phyloP scores from a whole-genome alignment of 1,140 invertebrate species.

The Pemphigus obesinymphae region DNA sequence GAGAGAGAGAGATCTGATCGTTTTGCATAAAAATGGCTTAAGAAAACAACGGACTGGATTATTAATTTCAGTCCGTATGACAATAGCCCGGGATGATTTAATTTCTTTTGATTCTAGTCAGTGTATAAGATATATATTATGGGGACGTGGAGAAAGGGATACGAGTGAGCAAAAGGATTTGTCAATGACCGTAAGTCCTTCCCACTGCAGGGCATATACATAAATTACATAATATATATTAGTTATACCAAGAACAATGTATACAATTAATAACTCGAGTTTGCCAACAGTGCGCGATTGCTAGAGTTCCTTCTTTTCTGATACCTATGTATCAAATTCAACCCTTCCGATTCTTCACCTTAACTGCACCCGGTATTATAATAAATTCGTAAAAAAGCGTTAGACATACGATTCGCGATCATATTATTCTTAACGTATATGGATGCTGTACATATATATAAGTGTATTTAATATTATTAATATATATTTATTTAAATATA shows the following conservation, averaged over 20 bases:
- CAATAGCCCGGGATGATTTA: not conserved
- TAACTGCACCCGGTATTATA: not conserved
- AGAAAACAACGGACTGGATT: conserved; percentile 34
- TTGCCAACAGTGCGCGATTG: not conserved
- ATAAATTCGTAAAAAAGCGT: conserved; percentile 3
- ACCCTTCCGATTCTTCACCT: not conserved
- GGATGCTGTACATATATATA: too few species aligned
- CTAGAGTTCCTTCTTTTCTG: not conserved
- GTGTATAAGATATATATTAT: not conserved
- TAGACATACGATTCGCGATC: not conserved
- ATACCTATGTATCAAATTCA: not conserved
- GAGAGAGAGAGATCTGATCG: not conserved
- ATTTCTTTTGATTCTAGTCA: conserved; percentile 28
- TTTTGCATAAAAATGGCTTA: conserved; percentile 39
- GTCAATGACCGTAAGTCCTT: conserved; percentile 7
- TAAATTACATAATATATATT: not conserved
- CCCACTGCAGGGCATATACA: not conserved
- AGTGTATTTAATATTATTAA: too few species aligned
- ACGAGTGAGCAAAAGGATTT: not conserved
- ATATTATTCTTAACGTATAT: not conserved
- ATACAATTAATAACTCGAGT: conserved; percentile 14
- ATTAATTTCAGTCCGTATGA: conserved; percentile 5
- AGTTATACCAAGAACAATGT: conserved; percentile 4
- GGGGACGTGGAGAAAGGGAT: not conserved
- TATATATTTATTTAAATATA: too few species aligned